Conservation (phyloP, 2,888 invertebrate genomes). For the Athripsodes cinereus region DNA sequence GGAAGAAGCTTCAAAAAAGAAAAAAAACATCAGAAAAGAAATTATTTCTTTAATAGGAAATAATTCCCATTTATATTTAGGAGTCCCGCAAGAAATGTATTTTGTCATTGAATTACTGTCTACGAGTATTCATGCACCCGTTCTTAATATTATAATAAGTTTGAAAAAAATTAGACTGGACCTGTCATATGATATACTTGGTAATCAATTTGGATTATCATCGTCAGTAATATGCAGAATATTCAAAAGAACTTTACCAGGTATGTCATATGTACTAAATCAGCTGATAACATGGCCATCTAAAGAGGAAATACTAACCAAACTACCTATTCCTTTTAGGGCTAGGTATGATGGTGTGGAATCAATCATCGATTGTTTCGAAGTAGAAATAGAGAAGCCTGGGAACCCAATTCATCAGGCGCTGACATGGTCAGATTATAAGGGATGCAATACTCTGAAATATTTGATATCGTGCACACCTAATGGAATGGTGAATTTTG, state of each 20-base stretch:
- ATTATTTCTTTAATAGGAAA: background rate
- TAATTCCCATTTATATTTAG: background rate
- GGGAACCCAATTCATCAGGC: background rate
- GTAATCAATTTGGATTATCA: background rate
- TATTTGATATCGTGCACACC: constrained; percentile 8
- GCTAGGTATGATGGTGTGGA: background rate
- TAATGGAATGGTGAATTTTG: constrained; percentile 5
- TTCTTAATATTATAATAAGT: background rate
- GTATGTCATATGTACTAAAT: background rate
- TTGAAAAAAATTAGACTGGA: background rate
- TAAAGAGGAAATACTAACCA: background rate
- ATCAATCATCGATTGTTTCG: too few species aligned
- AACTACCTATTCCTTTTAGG: background rate
- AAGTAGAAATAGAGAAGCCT: too few species aligned
- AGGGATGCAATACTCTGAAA: constrained; percentile 6
- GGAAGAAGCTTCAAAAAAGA: background rate
- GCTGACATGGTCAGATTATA: constrained; percentile 8
- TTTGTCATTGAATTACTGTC: background rate
- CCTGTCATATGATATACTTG: background rate
- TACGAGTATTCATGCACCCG: background rate
- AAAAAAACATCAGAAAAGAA: background rate
- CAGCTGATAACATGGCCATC: background rate
- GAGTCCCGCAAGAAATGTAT: background rate
- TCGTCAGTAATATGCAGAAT: background rate
- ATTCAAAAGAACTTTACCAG: background rate